phyloP scores from a whole-genome alignment of 2,888 invertebrate genomes.

The Sinhomidia bicolor region DNA sequence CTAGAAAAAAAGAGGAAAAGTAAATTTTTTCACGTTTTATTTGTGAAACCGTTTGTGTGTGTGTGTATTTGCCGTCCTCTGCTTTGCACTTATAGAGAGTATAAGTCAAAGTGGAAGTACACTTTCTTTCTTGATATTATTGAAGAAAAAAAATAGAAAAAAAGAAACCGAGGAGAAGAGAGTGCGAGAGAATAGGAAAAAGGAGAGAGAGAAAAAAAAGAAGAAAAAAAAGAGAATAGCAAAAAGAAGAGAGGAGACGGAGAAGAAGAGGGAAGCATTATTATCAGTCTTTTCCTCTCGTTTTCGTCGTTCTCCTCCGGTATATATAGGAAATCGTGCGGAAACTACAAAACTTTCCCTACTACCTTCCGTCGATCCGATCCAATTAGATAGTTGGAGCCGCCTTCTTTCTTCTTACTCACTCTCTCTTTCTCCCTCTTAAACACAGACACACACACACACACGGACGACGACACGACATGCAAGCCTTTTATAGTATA shows the following conservation, averaged over 20 bases:
- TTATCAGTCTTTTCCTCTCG: conserved; percentile 71
- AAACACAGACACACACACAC: too few relatives aligned
- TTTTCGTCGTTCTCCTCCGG: conserved; percentile 66
- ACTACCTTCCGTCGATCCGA: conserved; percentile 80
- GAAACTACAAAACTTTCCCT: conserved; percentile 80
- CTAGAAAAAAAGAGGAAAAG: not conserved
- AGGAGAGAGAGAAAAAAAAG: not conserved
- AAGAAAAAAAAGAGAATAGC: conserved; percentile 25
- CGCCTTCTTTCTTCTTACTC: conserved; percentile 73
- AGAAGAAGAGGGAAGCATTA: conserved; percentile 66
- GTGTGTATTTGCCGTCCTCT: not conserved
- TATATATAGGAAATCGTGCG: conserved; percentile 79
- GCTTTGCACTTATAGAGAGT: not conserved
- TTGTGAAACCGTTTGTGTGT: not conserved
- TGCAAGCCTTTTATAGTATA: not conserved
- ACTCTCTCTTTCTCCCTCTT: not conserved
- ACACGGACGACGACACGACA: too few relatives aligned
- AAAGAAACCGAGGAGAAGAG: too few relatives aligned
- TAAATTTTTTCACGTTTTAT: conserved; percentile 12
- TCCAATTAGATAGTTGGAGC: conserved; percentile 79
- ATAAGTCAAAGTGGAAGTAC: conserved; percentile 27
- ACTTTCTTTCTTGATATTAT: not conserved
- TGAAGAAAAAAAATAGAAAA: not conserved
- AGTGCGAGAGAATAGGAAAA: conserved; percentile 36
- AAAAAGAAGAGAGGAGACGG: conserved; percentile 41